Evolutionary conservation across 2,888 invertebrate species (phyloP).

Genomic region (Pyrgus malvae): DNA sequence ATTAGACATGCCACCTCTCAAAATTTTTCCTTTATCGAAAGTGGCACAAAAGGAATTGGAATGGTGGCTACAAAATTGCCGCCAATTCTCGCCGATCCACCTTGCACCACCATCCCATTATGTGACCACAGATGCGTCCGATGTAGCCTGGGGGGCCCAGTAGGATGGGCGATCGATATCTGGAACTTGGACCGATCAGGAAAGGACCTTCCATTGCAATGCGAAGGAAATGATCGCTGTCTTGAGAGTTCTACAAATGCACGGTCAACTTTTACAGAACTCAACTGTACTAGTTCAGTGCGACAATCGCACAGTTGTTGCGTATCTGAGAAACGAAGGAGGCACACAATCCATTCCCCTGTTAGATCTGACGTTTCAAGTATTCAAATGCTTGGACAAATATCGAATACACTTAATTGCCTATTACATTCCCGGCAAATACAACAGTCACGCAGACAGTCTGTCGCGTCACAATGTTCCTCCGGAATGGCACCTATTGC

Average conservation of each 20-base stretch:
- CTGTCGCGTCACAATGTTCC: conserved; percentile 11
- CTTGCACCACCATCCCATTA: conserved; percentile 16
- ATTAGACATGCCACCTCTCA: not conserved
- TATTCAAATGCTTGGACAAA: conserved; percentile 13
- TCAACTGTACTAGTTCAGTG: conserved; percentile 21
- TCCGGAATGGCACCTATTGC: conserved; percentile 27
- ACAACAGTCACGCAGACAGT: conserved; percentile 25
- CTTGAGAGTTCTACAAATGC: conserved; percentile 2
- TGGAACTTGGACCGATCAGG: not conserved
- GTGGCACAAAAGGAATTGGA: not conserved
- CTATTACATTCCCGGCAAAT: conserved; percentile 25
- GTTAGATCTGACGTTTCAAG: conserved; percentile 21
- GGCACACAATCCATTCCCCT: conserved; percentile 22
- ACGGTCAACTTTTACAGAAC: not conserved
- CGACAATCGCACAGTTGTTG: conserved; percentile 28
- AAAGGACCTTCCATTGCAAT: conserved; percentile 10
- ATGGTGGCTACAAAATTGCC: conserved; percentile 30
- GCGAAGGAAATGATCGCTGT: conserved; percentile 26
- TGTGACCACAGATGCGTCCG: conserved; percentile 30
- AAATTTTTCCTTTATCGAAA: not conserved
- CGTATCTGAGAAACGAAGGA: conserved; percentile 29
- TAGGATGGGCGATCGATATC: conserved; percentile 2
- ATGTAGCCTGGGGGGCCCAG: conserved; percentile 25
- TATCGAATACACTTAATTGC: conserved; percentile 12
- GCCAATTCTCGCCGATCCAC: conserved; percentile 7